Conservation (phyloP, 2,888 invertebrate genomes). For the Lepidonotus clava region DNA sequence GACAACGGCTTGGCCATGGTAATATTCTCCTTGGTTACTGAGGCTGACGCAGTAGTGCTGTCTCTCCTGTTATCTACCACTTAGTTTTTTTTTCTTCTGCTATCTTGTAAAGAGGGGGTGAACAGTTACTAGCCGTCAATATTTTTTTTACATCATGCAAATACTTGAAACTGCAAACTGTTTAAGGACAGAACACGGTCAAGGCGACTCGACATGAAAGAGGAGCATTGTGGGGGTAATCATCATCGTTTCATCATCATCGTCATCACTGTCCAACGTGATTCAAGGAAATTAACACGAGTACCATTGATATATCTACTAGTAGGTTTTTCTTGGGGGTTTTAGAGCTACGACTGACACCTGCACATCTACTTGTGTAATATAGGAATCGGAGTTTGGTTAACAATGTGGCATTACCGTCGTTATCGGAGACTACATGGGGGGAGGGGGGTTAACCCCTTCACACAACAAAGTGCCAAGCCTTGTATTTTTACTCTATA, state of each 20-base stretch:
- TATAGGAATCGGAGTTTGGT: slow-evolving; percentile 40
- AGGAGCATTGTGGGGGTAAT: slow-evolving; percentile 39
- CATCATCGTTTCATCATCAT: too few species aligned
- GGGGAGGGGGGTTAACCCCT: slow-evolving; percentile 44
- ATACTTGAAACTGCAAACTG: slow-evolving; percentile 56
- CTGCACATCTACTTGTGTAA: slow-evolving; percentile 42
- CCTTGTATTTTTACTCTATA: slow-evolving; percentile 50
- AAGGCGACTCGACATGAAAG: slow-evolving; percentile 32
- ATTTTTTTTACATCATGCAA: slow-evolving; percentile 47
- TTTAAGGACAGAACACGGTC: slow-evolving; percentile 26
- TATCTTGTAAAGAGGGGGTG: slow-evolving; percentile 41
- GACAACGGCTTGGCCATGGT: slow-evolving; percentile 46
- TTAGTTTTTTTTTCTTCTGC: slow-evolving; percentile 29
- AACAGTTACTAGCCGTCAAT: slow-evolving; percentile 48
- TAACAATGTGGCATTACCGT: slow-evolving; percentile 48
- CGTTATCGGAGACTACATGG: neutral
- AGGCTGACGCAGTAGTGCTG: slow-evolving; percentile 48
- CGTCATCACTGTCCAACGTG: slow-evolving; percentile 25
- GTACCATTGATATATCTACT: slow-evolving; percentile 47
- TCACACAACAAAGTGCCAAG: slow-evolving; percentile 38
- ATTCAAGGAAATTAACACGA: slow-evolving; percentile 36
- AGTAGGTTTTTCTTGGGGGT: slow-evolving; percentile 47
- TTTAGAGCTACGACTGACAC: slow-evolving; percentile 46
- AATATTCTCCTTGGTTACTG: slow-evolving; percentile 45
- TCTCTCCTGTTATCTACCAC: slow-evolving; percentile 52